These are phyloP conservation scores for Exocentrus adspersus DNA, from an alignment of 2,888 invertebrate genomes.

Conservation along the genomic window DNA sequence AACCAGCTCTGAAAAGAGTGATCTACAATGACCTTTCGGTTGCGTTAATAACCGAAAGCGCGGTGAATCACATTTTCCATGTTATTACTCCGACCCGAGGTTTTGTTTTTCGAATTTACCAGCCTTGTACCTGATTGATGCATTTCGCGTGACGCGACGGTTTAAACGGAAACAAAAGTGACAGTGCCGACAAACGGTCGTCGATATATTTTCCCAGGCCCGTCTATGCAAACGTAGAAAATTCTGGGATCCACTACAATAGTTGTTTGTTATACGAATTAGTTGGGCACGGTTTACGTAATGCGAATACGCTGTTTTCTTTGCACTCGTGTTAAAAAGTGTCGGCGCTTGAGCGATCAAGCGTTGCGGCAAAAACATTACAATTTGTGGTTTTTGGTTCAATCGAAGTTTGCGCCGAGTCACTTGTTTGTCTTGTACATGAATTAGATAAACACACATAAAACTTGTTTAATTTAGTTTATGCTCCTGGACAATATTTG, in stretches of 20 bases:
- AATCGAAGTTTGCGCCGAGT: constrained; percentile 8
- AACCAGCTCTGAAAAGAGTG: no score
- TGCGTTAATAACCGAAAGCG: no score
- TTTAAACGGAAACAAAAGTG: background rate
- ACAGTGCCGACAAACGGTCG: background rate
- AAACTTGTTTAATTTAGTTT: no score
- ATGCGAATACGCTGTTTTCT: background rate
- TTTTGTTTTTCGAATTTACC: background rate
- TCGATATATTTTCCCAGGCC: background rate
- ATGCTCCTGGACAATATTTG: no score
- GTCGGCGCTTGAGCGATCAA: constrained; percentile 11
- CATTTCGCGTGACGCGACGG: background rate
- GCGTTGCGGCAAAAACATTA: constrained; percentile 3
- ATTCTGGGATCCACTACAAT: constrained; percentile 7
- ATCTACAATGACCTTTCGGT: no score
- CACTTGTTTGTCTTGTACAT: background rate
- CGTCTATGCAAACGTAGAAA: background rate
- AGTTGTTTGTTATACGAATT: constrained; percentile 13
- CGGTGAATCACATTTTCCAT: background rate
- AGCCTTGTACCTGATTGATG: constrained; percentile 1
- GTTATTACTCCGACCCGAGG: background rate
- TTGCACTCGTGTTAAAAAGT: constrained; percentile 10
- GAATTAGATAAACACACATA: no score
- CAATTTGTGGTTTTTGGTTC: constrained; percentile 1
- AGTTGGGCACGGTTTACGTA: constrained; percentile 12